These are phyloP conservation scores for Karalla daura DNA, from an alignment of 2,797 vertebrate species.

Conservation along the genomic window DNA sequence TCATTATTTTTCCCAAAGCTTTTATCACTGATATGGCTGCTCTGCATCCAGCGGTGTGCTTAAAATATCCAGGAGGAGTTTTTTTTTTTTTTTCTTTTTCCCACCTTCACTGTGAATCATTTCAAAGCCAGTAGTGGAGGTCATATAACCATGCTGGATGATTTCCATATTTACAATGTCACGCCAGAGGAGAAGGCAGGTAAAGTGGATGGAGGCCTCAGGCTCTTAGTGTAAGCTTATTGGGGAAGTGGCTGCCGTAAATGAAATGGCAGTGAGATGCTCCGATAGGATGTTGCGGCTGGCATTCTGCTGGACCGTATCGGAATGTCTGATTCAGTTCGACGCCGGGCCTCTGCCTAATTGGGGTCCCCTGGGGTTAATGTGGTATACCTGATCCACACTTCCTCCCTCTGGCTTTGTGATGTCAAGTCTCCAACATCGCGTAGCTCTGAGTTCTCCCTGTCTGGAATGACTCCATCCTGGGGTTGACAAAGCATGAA, in stretches of 20 bases:
- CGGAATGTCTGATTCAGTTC: conserved; percentile 27
- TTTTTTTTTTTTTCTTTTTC: no score
- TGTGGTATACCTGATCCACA: conserved; percentile 40
- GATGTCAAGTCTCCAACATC: conserved; percentile 43
- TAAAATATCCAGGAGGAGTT: not conserved
- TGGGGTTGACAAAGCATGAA: conserved; percentile 81
- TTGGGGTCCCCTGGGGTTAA: conserved; percentile 69
- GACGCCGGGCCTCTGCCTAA: conserved; percentile 51
- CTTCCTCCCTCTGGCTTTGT: conserved; percentile 51
- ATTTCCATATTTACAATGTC: conserved; percentile 60
- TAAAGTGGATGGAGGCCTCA: conserved; percentile 13
- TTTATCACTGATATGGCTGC: not conserved
- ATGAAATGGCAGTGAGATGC: conserved; percentile 17
- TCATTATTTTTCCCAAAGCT: not conserved
- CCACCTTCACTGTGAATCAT: conserved; percentile 7
- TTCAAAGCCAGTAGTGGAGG: conserved; percentile 43
- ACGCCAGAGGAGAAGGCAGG: conserved; percentile 36
- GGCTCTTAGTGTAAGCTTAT: conserved; percentile 20
- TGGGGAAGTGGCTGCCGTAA: conserved; percentile 20
- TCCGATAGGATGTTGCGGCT: not conserved
- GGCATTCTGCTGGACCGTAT: conserved; percentile 13
- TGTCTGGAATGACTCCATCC: conserved; percentile 73
- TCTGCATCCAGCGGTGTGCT: not conserved
- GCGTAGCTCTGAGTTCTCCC: conserved; percentile 33
- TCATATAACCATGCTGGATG: conserved; percentile 10